These are phyloP conservation scores for Vanessa tameamea DNA, from an alignment of 1,140 invertebrate genomes.

Conservation along the genomic window DNA sequence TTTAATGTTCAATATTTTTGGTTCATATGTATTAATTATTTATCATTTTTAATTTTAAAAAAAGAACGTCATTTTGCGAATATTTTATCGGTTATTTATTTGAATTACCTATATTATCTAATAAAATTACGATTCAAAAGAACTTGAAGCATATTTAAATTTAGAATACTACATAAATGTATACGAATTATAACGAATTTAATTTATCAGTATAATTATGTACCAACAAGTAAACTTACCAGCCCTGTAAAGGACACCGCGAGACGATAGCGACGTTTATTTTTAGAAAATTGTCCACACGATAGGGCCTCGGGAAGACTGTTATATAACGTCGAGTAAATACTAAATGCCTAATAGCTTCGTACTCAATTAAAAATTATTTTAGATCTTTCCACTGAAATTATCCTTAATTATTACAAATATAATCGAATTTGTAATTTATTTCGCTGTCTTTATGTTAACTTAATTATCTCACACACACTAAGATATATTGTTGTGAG, in stretches of 20 bases:
- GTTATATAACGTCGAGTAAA: slow-evolving; percentile 11
- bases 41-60: neutral
- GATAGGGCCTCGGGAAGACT: neutral
- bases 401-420: no score
- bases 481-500: no score
- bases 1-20: neutral
- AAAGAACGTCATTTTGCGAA: neutral
- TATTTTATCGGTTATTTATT: no score
- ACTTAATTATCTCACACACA: no score
- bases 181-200: neutral
- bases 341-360: neutral
- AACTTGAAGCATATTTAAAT: no score
- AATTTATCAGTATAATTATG: neutral
- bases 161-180: neutral
- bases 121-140: no score
- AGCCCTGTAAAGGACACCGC: slow-evolving; percentile 2
- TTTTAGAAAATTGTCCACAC: slow-evolving; percentile 6
- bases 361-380: neutral
- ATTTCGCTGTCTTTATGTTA: no score
- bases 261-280: neutral
- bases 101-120: no score
- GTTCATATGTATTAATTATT: no score
- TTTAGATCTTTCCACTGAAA: no score
- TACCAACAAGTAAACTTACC: neutral
- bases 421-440: no score